Evolutionary conservation across 2,888 invertebrate species (phyloP), one percentile per base, ranked within the genome.

Genomic region (Hetaerina titia): DNA sequence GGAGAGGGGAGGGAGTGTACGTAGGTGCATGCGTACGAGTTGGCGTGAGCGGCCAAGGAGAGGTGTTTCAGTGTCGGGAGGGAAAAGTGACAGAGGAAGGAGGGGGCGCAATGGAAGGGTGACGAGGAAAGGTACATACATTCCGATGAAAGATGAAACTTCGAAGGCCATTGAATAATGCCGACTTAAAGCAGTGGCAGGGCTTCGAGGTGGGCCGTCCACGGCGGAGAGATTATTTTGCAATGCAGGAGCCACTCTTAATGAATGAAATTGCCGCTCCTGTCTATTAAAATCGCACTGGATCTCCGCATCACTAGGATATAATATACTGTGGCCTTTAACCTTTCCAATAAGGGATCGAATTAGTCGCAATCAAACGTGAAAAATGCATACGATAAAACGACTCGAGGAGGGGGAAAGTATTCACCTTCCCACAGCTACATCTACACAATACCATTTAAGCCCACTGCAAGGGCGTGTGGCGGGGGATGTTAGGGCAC

Each of bases 41-140:
- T 25, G 63, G 57, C 9, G 57, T n/a, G 45, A 60, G 31, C 56
- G 88, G 57, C 4, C 88, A 22, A 89, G 88, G 88, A 88, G 17
- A 87, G 60, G 57, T 25, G 45, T 19, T 64, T 60, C 22, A 63
- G 45, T 11, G 64, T 56, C 11, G 63, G 56, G 45, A 60, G 63
- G 2, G 56, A n/a, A 64, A 63, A 64, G 22, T 25, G 63, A 25
- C 63, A 57, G 64, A 89, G 63, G 25, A 64, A 58, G 58, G 19
- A 89, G 45, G 87, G 64, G 64, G 45, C 60, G 95, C n/a, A 64
- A 45, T n/a, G 89, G 63, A 89, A 63, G 45, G 58, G 69, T 25
- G 64, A 74, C 31, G 87, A 64, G 63, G 45, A 31, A 31, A 45
- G 45, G 63, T 60, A 57, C 22, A 81, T n/a, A 45, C 25, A 60